Evolutionary conservation across 2,113 vertebrate genomes (phyloP), one percentile per base, ranked within the genome.

Genomic region (Anhinga anhinga): DNA sequence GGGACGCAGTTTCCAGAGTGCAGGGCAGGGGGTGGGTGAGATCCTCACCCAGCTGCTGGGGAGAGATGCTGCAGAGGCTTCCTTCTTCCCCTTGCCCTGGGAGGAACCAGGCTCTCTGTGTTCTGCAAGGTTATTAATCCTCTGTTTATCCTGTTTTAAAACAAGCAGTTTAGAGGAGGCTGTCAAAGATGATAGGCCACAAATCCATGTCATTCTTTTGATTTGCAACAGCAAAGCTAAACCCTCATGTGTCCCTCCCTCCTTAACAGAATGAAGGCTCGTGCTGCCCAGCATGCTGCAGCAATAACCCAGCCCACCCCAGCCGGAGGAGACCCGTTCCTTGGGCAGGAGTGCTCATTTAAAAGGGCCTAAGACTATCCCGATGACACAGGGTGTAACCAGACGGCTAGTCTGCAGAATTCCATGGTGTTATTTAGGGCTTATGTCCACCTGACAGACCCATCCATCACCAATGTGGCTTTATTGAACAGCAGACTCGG

Each of bases 81-180:
- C 78, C 67, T 74, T 40, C 20, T 10, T 72, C 40, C 63, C 36
- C 40, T 45, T 56, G 55, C 67, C 71, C 58, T 38, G 66, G 62
- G 69, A 91, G 77, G 86, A 79, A 40, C 58, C 62, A 63, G 55
- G 29, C 78, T 80, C 78, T 80, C 69, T 67, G 34, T 89, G 74
- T 38, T 83, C 94, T 83, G 67, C 82, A 59, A 71, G 79, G 78
- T 93, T 96, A 95, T 96, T 96, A 96, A 97, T 96, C 95, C 94
- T 62, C 89, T 88, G 71, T 70, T 97, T 92, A 97, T 97, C 95
- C 97, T 97, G 96, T 97, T 97, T 97, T 91, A 93, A 92, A 95
- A 95, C 96, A 95, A 97, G 94, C 96, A 96, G 96, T 96, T 96
- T 96, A 96, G 94, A 92, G 82, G 63, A 88, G 94, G 94, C 85